phyloP scores from a whole-genome alignment of 2,888 invertebrate genomes.

The Drosophila flavopinicola region DNA sequence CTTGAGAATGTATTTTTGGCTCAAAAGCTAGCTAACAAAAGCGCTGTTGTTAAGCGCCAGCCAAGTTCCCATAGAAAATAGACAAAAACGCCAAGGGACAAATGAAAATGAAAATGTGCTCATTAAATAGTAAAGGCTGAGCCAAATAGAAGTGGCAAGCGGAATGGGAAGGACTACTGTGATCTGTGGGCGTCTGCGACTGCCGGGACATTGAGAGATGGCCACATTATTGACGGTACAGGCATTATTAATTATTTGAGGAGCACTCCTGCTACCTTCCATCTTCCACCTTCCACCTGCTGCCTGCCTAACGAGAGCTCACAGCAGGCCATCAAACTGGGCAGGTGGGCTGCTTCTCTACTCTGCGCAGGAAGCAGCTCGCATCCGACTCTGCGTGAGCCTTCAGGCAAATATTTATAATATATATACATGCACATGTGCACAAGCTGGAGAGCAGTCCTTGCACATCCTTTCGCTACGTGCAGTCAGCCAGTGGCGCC shows the following conservation, averaged over 20 bases:
- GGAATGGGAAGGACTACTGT: not conserved
- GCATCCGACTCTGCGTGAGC: slow-evolving; percentile 22
- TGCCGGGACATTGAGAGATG: slow-evolving; percentile 15
- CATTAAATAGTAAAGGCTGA: slow-evolving; percentile 61
- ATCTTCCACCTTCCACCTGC: not conserved
- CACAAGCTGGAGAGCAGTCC: no score
- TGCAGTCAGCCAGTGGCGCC: slow-evolving; percentile 29
- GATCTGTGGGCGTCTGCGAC: not conserved
- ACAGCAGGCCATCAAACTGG: slow-evolving; percentile 24
- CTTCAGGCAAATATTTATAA: slow-evolving; percentile 58
- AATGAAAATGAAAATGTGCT: slow-evolving; percentile 20
- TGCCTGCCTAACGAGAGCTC: slow-evolving; percentile 4
- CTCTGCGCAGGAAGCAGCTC: slow-evolving; percentile 23
- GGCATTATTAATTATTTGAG: slow-evolving; percentile 63
- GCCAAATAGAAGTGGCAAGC: not conserved
- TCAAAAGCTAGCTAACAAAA: slow-evolving; percentile 21
- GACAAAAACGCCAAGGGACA: slow-evolving; percentile 23
- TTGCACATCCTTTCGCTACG: slow-evolving; percentile 9
- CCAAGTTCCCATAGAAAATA: slow-evolving; percentile 38
- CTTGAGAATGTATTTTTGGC: slow-evolving; percentile 21
- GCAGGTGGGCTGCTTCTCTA: slow-evolving; percentile 19
- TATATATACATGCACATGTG: slow-evolving; percentile 29
- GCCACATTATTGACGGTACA: slow-evolving; percentile 59
- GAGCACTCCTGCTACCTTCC: slow-evolving; percentile 9
- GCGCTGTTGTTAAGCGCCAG: slow-evolving; percentile 4